Evolutionary conservation across 2,888 invertebrate genomes (phyloP).

Genomic region (Empis livida): DNA sequence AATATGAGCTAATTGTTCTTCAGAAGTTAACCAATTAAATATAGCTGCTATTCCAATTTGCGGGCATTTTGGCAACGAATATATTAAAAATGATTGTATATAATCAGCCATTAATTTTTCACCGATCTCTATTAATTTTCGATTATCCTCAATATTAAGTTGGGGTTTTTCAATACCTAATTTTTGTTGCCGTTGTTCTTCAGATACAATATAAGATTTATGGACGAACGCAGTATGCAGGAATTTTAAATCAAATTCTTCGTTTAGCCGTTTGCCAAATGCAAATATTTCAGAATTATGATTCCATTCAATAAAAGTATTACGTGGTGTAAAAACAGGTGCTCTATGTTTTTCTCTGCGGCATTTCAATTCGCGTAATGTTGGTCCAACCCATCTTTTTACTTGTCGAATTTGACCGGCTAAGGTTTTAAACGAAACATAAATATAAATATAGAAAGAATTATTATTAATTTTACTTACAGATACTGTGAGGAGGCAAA

Average conservation of each 20-base stretch:
- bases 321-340: conserved; percentile 41
- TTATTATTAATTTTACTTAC: too few species aligned
- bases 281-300: conserved; percentile 76
- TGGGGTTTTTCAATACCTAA: conserved; percentile 50
- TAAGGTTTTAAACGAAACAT: too few species aligned
- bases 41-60: conserved; percentile 59
- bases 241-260: conserved; percentile 59
- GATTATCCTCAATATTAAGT: conserved; percentile 52
- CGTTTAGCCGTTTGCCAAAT: conserved; percentile 72
- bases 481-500: too few species aligned
- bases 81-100: conserved; percentile 53
- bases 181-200: conserved; percentile 53
- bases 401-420: not conserved
- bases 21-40: conserved; percentile 49
- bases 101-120: conserved; percentile 49
- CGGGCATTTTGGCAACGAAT: conserved; percentile 59
- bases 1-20: conserved; percentile 54
- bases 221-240: conserved; percentile 69
- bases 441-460: too few species aligned
- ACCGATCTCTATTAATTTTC: conserved; percentile 54
- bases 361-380: conserved; percentile 45
- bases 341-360: conserved; percentile 46
- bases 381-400: conserved; percentile 56
- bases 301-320: conserved; percentile 72
- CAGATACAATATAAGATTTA: conserved; percentile 59